Evolutionary conservation across 2,113 vertebrate species (phyloP), one percentile per base, ranked within the genome.

Genomic region (Penelope pileata): DNA sequence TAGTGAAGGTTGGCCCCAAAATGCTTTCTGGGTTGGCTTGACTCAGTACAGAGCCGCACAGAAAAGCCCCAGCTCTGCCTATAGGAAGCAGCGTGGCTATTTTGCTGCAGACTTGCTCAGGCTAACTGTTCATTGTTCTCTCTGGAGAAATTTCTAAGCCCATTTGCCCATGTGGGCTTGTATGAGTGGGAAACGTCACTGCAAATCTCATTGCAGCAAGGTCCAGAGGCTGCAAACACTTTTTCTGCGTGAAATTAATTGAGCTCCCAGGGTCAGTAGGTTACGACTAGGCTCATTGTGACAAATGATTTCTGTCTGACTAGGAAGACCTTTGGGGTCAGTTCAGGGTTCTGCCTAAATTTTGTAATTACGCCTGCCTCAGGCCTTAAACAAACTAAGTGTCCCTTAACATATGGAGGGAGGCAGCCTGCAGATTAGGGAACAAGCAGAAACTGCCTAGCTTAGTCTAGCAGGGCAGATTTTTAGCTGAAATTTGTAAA

Each of bases 301-400:
- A 97, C 94, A 97, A 98, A 97, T 96, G 93, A 96, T 97, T 97
- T 97, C 95, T 97, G 93, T 97, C 96, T 97, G 94, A 97, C 93
- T 83, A 90, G 96, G 92, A 96, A 93, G 95, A 97, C 93, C 97
- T 97, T 95, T 93, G 93, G 95, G 97, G 96, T 97, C 91, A 88
- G 92, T 95, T 96, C 63, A 94, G 93, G 94, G 94, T 97, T 96
- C 93, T 91, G 53, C 88, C 91, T 96, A 96, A 96, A 96, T 96
- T 97, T 94, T 95, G 96, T 97, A 97, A 97, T 97, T 95, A 96
- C 12, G 77, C 82, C 91, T 97, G 96, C 94, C 91, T 96, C 75
- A 81, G 74, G 86, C 93, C 96, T 97, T 96, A 96, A 97, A 96
- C 94, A 97, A 97, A 97, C 96, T 89, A 51, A 94, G 82, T 88